phyloP scores from a whole-genome alignment of 2,797 vertebrate species.

The Schizopygopsis malacanthus region DNA sequence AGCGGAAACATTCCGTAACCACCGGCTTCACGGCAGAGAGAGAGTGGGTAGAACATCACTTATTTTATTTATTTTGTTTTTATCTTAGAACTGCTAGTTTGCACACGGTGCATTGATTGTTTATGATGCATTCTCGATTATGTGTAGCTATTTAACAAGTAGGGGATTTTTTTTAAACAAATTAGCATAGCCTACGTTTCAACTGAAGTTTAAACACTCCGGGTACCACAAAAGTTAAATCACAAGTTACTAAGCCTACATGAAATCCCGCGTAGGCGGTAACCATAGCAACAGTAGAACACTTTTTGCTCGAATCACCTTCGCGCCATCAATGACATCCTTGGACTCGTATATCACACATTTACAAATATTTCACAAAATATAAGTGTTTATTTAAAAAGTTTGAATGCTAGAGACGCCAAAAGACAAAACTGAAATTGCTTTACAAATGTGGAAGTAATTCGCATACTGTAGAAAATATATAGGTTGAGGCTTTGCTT shows the following conservation, averaged over 20 bases:
- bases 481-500: slow-evolving; percentile 30
- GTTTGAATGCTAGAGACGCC: not conserved
- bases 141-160: not conserved
- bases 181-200: not conserved
- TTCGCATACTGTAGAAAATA: slow-evolving; percentile 9
- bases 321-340: not conserved
- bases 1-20: slow-evolving; percentile 52
- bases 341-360: not conserved
- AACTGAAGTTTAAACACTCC: not conserved
- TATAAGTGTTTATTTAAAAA: not conserved
- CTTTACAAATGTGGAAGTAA: slow-evolving; percentile 16
- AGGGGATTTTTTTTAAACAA: not conserved
- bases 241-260: slow-evolving; percentile 4
- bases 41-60: slow-evolving; percentile 25
- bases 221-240: slow-evolving; percentile 9
- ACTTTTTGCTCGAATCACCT: not conserved
- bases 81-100: slow-evolving; percentile 20
- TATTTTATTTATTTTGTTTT: slow-evolving; percentile 3
- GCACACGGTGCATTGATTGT: not conserved
- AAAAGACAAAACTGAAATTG: not conserved
- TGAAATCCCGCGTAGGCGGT: not conserved
- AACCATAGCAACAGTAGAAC: not conserved
- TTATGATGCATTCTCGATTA: not conserved
- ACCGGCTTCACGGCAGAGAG: slow-evolving; percentile 37
- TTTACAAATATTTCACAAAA: not conserved